A percentile compares a stretch with the other conserved stretches of the same genome.
Conservation (phyloP, 2,797 vertebrate genomes). For the Dipus sagitta region DNA sequence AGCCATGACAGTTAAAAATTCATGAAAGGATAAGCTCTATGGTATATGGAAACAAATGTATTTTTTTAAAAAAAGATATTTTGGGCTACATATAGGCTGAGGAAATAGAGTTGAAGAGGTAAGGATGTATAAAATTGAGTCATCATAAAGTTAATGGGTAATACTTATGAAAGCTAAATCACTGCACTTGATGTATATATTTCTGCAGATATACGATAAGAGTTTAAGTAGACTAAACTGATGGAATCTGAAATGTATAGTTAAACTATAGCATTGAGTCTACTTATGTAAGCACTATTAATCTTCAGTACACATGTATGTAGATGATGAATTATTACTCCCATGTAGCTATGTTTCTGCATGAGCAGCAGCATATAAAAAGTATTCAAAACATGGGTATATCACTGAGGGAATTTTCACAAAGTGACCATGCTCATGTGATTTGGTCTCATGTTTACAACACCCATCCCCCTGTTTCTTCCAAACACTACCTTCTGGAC, state of each 20-base stretch:
- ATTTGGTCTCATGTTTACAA: background rate
- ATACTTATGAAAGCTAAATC: background rate
- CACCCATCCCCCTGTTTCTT: background rate
- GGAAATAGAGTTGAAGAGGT: background rate
- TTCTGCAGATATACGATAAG: background rate
- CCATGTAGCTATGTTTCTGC: background rate
- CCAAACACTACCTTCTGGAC: background rate
- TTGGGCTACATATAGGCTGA: background rate
- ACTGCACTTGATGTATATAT: background rate
- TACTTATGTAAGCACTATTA: background rate
- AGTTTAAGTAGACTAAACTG: background rate
- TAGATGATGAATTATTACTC: background rate
- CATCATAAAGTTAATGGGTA: background rate
- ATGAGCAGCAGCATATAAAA: background rate
- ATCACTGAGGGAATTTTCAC: background rate
- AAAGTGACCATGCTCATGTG: background rate
- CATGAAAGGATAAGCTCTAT: background rate
- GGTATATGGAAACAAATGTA: background rate
- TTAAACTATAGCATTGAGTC: background rate
- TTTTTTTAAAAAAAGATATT: background rate
- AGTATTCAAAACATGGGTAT: background rate
- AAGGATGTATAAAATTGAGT: background rate
- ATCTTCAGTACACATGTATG: background rate
- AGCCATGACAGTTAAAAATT: background rate
- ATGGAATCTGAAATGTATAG: background rate